Evolutionary conservation across 2,113 vertebrate genomes (phyloP).

Genomic region (Calidris pugnax): DNA sequence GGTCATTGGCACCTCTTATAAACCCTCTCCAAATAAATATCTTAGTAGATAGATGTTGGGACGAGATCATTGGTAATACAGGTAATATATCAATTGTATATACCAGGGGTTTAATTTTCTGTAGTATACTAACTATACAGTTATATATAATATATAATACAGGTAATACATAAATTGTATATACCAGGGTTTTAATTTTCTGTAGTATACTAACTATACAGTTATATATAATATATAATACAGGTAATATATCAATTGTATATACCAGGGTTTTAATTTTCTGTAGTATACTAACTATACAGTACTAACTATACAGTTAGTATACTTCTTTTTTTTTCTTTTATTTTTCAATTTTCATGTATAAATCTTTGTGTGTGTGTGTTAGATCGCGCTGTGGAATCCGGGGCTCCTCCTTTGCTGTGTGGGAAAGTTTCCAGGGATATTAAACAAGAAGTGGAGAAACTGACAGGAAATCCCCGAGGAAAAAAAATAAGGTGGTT

Average conservation of each 20-base stretch:
- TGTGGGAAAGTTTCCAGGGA: constrained; percentile 94
- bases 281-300: background rate
- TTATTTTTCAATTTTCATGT: background rate
- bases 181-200: background rate
- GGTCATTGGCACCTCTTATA: constrained; percentile 91
- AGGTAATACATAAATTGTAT: constrained; percentile 69
- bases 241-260: constrained; percentile 72
- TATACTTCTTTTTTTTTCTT: background rate
- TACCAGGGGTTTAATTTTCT: background rate
- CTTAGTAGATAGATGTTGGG: constrained; percentile 88
- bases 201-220: too few species aligned
- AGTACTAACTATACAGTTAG: background rate
- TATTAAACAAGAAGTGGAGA: constrained; percentile 94
- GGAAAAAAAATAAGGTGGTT: constrained; percentile 91
- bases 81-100: constrained; percentile 69
- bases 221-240: too few species aligned
- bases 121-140: too few species aligned
- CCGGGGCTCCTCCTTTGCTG: constrained; percentile 84
- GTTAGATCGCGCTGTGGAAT: constrained; percentile 86
- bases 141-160: too few species aligned
- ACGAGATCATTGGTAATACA: constrained; percentile 89
- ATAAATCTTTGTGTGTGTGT: background rate
- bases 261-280: background rate
- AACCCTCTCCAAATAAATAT: constrained; percentile 89
- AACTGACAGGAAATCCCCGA: constrained; percentile 75